phyloP scores from a whole-genome alignment of 2,888 invertebrate species.

The Kuschelorhynchus macadamiae region DNA sequence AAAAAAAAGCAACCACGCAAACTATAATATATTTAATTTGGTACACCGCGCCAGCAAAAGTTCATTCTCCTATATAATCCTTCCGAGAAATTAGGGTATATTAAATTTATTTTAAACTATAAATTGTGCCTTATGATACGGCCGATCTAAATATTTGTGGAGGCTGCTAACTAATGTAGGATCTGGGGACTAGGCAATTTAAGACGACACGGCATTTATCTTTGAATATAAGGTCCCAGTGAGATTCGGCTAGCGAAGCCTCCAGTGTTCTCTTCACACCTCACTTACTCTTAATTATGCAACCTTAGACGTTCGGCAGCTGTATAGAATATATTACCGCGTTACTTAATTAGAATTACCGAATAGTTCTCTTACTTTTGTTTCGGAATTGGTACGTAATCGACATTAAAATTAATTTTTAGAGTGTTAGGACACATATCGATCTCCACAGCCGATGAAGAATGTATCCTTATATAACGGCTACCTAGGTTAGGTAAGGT shows the following conservation, averaged over 20 bases:
- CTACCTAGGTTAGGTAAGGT: too few relatives aligned
- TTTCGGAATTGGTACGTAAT: neutral
- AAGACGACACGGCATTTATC: conserved; percentile 58
- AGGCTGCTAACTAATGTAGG: conserved; percentile 53
- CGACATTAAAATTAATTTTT: too few relatives aligned
- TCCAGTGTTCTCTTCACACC: conserved; percentile 66
- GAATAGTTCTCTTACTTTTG: conserved; percentile 5
- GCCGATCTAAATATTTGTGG: conserved; percentile 50
- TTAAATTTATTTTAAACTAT: conserved; percentile 45
- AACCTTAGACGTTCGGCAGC: conserved; percentile 56
- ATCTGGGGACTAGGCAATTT: conserved; percentile 56
- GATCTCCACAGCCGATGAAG: too few relatives aligned
- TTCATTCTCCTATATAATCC: conserved; percentile 7
- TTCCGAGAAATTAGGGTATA: conserved; percentile 29
- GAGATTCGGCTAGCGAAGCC: conserved; percentile 62
- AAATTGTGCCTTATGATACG: conserved; percentile 45
- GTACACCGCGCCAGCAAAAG: neutral
- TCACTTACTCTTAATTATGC: conserved; percentile 67
- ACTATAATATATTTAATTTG: too few relatives aligned
- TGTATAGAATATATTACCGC: conserved; percentile 23
- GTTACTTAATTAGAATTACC: conserved; percentile 8
- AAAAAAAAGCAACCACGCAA: too few relatives aligned
- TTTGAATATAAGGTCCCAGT: conserved; percentile 62
- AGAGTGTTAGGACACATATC: too few relatives aligned
- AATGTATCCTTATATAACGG: too few relatives aligned